Percentiles rank a stretch among this genome's conserved stretches.
phyloP scores from a whole-genome alignment of 2,113 vertebrate species.

The Microcebus murinus region DNA sequence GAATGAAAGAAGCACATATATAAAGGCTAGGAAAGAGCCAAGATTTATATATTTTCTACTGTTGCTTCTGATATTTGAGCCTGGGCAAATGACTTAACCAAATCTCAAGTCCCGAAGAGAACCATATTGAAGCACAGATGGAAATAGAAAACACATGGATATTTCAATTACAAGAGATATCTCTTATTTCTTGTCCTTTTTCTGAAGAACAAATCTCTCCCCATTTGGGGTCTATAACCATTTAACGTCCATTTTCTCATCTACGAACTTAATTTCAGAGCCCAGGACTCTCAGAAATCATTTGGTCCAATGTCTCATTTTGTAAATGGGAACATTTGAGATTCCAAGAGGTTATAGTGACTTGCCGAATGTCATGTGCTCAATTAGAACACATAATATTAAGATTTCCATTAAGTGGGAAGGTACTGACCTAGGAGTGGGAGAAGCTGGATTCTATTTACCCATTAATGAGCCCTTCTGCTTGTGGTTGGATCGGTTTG shows the following conservation, averaged over 20 bases:
- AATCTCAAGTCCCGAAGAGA: constrained; percentile 46
- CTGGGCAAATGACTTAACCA: constrained; percentile 27
- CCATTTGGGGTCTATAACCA: background rate
- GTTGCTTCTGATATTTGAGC: constrained; percentile 25
- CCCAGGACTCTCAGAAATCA: background rate
- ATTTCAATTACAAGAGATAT: background rate
- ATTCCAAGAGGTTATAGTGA: background rate
- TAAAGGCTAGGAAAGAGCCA: background rate
- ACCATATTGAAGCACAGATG: background rate
- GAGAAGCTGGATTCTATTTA: background rate
- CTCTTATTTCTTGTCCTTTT: background rate
- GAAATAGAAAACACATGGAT: constrained; percentile 3
- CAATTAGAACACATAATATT: background rate
- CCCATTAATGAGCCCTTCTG: background rate
- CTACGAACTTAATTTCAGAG: background rate
- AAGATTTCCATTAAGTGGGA: background rate
- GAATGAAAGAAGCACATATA: background rate
- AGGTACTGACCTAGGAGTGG: background rate
- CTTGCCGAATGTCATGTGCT: background rate
- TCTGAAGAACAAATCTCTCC: constrained; percentile 16
- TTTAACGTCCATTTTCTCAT: background rate
- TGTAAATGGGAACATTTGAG: background rate
- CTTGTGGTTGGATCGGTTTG: background rate
- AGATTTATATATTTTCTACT: constrained; percentile 41
- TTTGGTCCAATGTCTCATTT: background rate